Evolutionary conservation across 2,113 vertebrate genomes (phyloP), one percentile per base, ranked within the genome.

Genomic region (Neotoma lepida): DNA sequence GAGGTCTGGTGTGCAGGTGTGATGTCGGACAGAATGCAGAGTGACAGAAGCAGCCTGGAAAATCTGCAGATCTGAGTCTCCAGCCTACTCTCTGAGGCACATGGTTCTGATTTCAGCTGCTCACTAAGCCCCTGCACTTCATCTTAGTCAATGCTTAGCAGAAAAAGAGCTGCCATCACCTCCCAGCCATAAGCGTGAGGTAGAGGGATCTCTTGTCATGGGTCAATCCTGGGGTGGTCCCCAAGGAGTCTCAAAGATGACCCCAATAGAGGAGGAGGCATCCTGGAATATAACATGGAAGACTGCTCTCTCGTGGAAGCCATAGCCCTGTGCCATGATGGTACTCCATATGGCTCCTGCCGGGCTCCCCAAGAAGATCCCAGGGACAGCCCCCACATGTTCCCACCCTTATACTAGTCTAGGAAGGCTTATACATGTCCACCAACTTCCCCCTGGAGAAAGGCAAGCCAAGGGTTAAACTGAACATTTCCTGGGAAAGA

Each of bases 401-500:
- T 33, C 9, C 56, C 24, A 88, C 7, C 10, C 35, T 44, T 56
- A 30, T 28, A 58, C n/a, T 61, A 61, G n/a, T 80, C 91, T 74
- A 95, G 73, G 13, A 89, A 88, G 22, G 15, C 54, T 46, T 81
- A 2, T 74, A 12, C 64, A 22, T 41, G 6, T 13, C 89, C 41
- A 17, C 51, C 73, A 64, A 61, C 33, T 92, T 95, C 87, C 96
- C 77, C 64, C 39, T 24, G 9, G 77, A 96, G 86, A 95, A 94
- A 90, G 66, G 76, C 33, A 92, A 18, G 26, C 68, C 63, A 86
- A 73, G 87, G 74, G 91, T 94, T 96, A 95, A 95, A 81, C 30
- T 28, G 64, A 96, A 51, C 46, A 46, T 81, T 94, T 87, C 56
- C 77, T 88, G 33, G 76, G 94, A 95, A 94, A 90, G 81, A 81